Evolutionary conservation across 2,888 invertebrate genomes (phyloP), one percentile per base, ranked within the genome.

Genomic region (Dicranocentrus wangi): DNA sequence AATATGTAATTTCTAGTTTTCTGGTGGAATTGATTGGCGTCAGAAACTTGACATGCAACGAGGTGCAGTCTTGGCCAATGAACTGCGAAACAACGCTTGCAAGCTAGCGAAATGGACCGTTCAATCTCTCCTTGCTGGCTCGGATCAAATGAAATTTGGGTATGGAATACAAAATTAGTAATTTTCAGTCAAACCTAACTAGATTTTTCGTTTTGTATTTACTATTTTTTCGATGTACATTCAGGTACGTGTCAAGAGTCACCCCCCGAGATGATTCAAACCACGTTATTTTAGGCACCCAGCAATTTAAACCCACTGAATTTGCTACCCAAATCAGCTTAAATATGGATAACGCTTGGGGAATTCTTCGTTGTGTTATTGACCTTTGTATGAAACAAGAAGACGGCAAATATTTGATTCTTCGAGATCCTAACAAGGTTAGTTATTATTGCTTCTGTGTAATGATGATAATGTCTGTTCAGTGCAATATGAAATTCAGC

Each of bases 281-380:
- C 81, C 99, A 99, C 89, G 97, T 98, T 61, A 97, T 99, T 87
- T 91, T 99, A 85, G 98, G 98, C 84, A 97, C 96, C 10, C 73
- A 98, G 89, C 98, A 98, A 90, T 99, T 98, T 90, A 98, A 97
- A 89, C 99, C 99, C 13, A 94, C 94, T 88, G 99, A 99, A 90
- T 99, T 99, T 89, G 99, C 99, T 13, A 96, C 95, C 8, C 99
- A 99, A 90, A 99, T 99, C 88, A 98, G 98, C 90, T 90, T 99
- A 87, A 98, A 97, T 88, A 97, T 99, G 98, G 99, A 99, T 89
- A 99, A 99, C 90, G 98, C 97, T 1, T 99, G 99, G 99, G 99
- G 98, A 84, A 95, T 99, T 80, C 91, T 99, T 82, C 93, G 99
- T 17, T 99, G 98, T 89, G 96, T 99, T 88, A 94, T 99, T 87